A percentile compares a stretch with the other conserved stretches of the same genome.
phyloP scores from a whole-genome alignment of 2,113 vertebrate species.

The Otus sunia region DNA sequence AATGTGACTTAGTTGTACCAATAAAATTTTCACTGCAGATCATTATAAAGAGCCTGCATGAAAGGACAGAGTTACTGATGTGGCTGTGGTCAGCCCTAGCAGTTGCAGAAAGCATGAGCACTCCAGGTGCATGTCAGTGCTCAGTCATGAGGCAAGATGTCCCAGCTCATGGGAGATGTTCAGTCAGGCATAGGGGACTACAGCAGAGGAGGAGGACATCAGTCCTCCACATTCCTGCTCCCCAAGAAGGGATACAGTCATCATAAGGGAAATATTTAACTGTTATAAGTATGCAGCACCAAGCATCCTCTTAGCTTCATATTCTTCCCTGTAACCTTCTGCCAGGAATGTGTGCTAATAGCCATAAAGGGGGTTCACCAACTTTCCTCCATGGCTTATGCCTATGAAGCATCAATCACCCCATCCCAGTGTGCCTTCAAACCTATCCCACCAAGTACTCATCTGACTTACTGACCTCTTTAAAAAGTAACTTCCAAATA shows the following conservation, averaged over 20 bases:
- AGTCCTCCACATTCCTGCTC: not conserved
- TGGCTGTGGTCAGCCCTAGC: not conserved
- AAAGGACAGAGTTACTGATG: not conserved
- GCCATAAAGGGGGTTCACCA: not conserved
- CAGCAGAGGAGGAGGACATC: not conserved
- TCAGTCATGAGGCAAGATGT: not conserved
- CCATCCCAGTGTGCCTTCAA: not conserved
- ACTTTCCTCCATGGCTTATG: not conserved
- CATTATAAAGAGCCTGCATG: not conserved
- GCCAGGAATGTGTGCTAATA: not conserved
- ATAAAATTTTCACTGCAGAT: not conserved
- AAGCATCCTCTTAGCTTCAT: not conserved
- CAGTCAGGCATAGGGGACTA: not conserved
- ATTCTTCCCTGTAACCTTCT: not conserved
- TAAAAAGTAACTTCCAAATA: slow-evolving; percentile 76
- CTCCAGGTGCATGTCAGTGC: not conserved
- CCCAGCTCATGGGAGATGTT: not conserved
- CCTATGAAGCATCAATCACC: not conserved
- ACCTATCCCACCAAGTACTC: not conserved
- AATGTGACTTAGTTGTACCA: not conserved
- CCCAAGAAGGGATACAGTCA: not conserved
- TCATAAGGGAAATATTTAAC: not conserved
- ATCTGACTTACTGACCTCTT: slow-evolving; percentile 57
- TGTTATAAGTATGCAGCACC: not conserved
- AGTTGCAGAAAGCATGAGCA: not conserved